Evolutionary conservation across 2,888 invertebrate species (phyloP).

Genomic region (Tetropium fuscum): DNA sequence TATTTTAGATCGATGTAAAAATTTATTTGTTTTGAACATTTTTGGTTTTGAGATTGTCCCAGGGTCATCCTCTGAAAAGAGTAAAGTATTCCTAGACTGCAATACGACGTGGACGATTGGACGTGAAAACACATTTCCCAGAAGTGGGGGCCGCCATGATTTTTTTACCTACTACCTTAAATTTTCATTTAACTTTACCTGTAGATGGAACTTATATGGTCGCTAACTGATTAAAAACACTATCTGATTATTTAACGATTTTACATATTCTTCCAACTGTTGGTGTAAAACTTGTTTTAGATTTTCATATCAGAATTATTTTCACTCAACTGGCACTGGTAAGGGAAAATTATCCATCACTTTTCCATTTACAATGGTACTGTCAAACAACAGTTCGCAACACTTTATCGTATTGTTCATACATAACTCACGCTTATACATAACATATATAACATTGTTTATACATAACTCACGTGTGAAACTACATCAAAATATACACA

Average conservation of each 20-base stretch:
- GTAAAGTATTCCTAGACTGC: too few species aligned
- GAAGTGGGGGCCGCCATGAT: too few species aligned
- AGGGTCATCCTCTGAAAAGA: too few species aligned
- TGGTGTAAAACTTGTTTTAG: not conserved
- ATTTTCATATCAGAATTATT: not conserved
- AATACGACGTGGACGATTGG: too few species aligned
- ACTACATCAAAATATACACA: not conserved
- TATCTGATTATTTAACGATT: not conserved
- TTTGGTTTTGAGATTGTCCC: too few species aligned
- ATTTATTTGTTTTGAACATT: too few species aligned
- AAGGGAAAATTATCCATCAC: not conserved
- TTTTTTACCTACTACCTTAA: too few species aligned
- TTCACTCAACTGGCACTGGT: not conserved
- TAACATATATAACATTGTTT: slow-evolving; percentile 14
- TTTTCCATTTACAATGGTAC: not conserved
- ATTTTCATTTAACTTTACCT: too few species aligned
- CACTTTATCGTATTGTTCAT: not conserved
- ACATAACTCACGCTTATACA: too few species aligned
- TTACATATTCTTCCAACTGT: not conserved
- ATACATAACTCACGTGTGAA: not conserved
- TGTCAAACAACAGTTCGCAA: not conserved
- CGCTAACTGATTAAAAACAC: not conserved
- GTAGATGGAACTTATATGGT: not conserved
- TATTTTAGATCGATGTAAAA: too few species aligned
- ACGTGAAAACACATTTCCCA: too few species aligned